Evolutionary conservation across 2,797 vertebrate species (phyloP), one percentile per base, ranked within the genome.

Genomic region (Antrozous pallidus): DNA sequence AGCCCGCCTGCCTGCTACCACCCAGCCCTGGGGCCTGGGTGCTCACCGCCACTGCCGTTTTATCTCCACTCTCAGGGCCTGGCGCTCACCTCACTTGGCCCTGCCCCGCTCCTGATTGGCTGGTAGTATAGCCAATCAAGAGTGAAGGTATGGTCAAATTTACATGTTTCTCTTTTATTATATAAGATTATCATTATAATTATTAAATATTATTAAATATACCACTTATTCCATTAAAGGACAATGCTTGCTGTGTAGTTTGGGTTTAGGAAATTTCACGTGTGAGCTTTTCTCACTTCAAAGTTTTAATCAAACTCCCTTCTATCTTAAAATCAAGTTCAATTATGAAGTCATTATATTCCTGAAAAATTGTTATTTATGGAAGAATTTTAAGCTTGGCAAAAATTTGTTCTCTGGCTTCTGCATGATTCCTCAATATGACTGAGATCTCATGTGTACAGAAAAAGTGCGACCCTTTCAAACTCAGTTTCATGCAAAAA

Each of bases 231-330:
- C 10, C 24, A 42, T 31, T 36, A 92, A 89, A 87, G 22, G 74
- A 61, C 5, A 36, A 42, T 33, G 69, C 24, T 90, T 75, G 42
- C 36, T 88, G 71, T 88, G 75, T 26, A 42, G 47, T 74, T 94
- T 89, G 56, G n/a, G 61, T 94, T 90, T 54, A 73, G 58, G 47
- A 93, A 85, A 85, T 88, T 83, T 94, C 42, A 56, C n/a, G 61
- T 33, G 45, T 93, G 24, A 88, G 47, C 24, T 84, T 58, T 81
- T 79, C 81, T 96, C 24, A 81, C 81, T 38, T 95, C 58, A 56
- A 69, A 91, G 81, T 87, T 87, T 82, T 85, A 93, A 75, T 78
- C 77, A 95, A 93, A 93, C 33, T 51, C 81, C 90, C 92, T 47
- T 31, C 3, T 36, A 33, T 82, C 36, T 71, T 81, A 84, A 91